Percentiles rank a stretch among this genome's conserved stretches.
phyloP scores from a whole-genome alignment of 2,888 invertebrate genomes.

The Homarus gammarus region DNA sequence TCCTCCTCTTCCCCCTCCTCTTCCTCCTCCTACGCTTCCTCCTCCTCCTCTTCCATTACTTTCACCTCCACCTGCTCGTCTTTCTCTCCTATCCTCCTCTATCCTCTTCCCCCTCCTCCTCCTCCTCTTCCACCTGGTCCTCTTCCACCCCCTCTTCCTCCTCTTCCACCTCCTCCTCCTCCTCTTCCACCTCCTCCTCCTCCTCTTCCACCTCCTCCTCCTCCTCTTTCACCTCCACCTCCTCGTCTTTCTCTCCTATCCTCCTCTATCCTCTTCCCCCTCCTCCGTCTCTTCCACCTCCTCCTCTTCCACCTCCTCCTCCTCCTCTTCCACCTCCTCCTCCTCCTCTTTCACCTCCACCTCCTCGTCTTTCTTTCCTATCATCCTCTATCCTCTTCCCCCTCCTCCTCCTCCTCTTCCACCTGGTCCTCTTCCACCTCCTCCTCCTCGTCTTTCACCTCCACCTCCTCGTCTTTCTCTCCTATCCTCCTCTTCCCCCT shows the following conservation, averaged over 20 bases:
- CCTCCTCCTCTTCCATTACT: neutral
- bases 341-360: neutral
- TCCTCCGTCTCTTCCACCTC: no score
- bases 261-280: neutral
- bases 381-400: no score
- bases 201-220: neutral
- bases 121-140: neutral
- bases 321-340: no score
- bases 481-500: neutral
- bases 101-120: neutral
- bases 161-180: neutral
- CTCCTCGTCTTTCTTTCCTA: neutral
- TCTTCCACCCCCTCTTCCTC: neutral
- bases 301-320: no score
- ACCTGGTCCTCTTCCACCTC: neutral
- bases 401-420: neutral
- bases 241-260: neutral
- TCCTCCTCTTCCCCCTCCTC: neutral
- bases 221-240: neutral
- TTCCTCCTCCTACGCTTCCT: no score
- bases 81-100: neutral
- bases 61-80: neutral
- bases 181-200: neutral
- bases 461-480: neutral
- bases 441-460: neutral